phyloP scores from a whole-genome alignment of 2,888 invertebrate species.

The Calliopum simillimum region DNA sequence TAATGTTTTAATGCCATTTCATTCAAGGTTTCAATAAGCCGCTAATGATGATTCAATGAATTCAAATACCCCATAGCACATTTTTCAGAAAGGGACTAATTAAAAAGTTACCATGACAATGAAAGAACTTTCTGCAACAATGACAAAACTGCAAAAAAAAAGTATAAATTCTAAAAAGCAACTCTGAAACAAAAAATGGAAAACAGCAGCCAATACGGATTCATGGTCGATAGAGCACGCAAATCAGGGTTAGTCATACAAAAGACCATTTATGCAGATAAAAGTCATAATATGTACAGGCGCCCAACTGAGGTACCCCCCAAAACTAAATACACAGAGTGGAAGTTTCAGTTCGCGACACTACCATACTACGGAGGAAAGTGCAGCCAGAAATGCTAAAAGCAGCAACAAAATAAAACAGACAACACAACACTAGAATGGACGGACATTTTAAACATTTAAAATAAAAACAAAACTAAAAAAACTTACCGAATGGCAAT shows the following conservation, averaged over 20 bases:
- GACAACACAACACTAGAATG: slow-evolving; percentile 1
- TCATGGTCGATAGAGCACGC: slow-evolving; percentile 43
- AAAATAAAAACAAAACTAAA: too few relatives aligned
- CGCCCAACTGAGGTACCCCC: slow-evolving; percentile 34
- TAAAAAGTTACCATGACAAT: too few relatives aligned
- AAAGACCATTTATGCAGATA: not conserved
- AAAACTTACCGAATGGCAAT: slow-evolving; percentile 45
- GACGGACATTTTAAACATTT: not conserved
- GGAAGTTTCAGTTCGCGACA: not conserved
- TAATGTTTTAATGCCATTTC: too few relatives aligned
- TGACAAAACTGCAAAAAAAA: slow-evolving; percentile 8
- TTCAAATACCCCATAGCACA: too few relatives aligned
- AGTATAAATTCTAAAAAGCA: not conserved
- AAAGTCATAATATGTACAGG: not conserved
- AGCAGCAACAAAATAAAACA: not conserved
- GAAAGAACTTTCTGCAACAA: not conserved
- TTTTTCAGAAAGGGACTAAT: too few relatives aligned
- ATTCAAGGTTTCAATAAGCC: too few relatives aligned
- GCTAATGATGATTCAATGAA: too few relatives aligned
- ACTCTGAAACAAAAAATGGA: too few relatives aligned
- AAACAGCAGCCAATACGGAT: slow-evolving; percentile 32
- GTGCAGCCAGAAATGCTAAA: too few relatives aligned
- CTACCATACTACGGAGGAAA: too few relatives aligned
- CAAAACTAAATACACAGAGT: slow-evolving; percentile 15
- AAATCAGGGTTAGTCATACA: slow-evolving; percentile 32